These are phyloP conservation scores for Tyrannus savana DNA, from an alignment of 2,113 vertebrate genomes.

Conservation along the genomic window DNA sequence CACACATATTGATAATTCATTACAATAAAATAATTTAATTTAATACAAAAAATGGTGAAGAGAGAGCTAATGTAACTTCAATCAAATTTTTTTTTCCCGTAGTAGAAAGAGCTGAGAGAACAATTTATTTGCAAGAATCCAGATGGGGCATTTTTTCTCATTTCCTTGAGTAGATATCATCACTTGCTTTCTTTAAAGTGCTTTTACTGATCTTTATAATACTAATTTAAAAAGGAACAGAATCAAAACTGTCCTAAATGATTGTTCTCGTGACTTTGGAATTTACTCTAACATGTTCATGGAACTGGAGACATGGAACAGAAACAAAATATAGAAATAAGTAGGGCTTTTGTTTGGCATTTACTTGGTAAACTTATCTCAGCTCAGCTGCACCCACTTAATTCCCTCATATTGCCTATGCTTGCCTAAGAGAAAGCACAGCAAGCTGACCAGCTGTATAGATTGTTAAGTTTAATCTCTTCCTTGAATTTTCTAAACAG, in stretches of 20 bases:
- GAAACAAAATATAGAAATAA: neutral
- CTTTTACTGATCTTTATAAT: neutral
- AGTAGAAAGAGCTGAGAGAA: neutral
- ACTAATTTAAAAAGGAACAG: neutral
- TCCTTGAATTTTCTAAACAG: neutral
- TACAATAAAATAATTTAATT: neutral
- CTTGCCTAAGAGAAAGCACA: neutral
- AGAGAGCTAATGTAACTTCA: neutral
- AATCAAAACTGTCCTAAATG: neutral
- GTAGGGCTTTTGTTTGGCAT: neutral
- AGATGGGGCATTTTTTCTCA: neutral
- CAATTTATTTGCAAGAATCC: neutral
- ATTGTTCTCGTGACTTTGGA: neutral
- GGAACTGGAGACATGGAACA: neutral
- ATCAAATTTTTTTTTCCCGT: accelerated
- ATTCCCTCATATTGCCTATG: neutral
- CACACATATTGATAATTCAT: neutral
- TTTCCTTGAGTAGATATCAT: neutral
- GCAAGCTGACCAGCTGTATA: neutral
- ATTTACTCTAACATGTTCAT: neutral
- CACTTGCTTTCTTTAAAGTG: neutral
- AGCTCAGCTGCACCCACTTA: neutral
- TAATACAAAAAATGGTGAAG: neutral
- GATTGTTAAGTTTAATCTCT: neutral
- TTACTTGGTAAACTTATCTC: neutral